Conservation (phyloP, 2,113 vertebrate genomes). For the Aplodontia rufa region DNA sequence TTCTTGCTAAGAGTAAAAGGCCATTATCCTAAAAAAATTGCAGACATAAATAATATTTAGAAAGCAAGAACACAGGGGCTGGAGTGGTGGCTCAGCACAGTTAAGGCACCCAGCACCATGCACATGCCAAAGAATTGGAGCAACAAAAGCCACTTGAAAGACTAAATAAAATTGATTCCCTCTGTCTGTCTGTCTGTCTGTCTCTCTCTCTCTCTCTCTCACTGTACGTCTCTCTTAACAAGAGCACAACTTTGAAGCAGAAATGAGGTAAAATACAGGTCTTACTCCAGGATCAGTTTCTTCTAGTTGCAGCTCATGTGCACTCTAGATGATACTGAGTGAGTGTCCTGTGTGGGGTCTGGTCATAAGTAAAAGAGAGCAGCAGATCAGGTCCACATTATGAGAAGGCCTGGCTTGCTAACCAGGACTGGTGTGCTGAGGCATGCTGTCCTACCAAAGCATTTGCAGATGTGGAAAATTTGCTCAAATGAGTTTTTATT, state of each 20-base stretch:
- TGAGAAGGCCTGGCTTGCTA: neutral
- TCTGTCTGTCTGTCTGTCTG: no score
- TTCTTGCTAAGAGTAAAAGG: neutral
- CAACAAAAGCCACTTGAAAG: no score
- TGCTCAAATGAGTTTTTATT: constrained; percentile 29
- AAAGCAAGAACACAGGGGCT: neutral
- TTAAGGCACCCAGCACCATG: no score
- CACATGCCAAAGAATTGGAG: no score
- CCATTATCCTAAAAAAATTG: neutral
- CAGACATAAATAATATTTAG: neutral
- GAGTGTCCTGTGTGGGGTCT: neutral
- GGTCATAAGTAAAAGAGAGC: neutral
- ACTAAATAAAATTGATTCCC: no score
- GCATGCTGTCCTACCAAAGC: neutral
- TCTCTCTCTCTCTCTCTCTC: no score
- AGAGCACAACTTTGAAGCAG: neutral
- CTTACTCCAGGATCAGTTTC: neutral
- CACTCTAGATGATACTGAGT: neutral
- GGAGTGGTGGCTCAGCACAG: no score
- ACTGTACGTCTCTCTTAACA: no score
- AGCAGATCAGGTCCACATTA: neutral
- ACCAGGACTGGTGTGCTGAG: neutral
- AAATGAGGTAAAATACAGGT: neutral
- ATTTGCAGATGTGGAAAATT: neutral
- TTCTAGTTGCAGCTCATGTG: neutral